These are phyloP conservation scores for Lymantria monacha DNA, from an alignment of 2,888 invertebrate genomes.

Conservation along the genomic window DNA sequence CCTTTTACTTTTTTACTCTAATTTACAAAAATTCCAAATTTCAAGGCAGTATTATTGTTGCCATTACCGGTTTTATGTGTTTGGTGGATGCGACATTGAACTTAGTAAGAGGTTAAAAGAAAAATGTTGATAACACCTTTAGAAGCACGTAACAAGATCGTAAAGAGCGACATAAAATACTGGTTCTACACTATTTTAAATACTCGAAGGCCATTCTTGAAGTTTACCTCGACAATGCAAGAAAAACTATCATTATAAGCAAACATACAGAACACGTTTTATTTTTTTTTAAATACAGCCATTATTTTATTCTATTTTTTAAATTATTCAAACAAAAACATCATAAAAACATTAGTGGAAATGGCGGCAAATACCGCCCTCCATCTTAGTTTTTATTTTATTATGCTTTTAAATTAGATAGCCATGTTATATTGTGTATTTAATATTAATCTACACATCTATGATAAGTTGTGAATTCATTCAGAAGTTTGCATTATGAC, in stretches of 20 bases:
- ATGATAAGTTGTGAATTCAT: conserved; percentile 5
- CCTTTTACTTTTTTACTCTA: too few relatives aligned
- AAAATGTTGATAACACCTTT: conserved; percentile 11
- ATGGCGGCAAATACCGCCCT: background rate
- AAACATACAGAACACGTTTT: background rate
- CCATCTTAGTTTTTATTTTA: background rate
- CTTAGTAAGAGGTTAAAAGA: conserved; percentile 27
- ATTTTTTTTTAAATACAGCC: background rate
- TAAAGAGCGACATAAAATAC: conserved; percentile 5
- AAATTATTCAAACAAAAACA: background rate
- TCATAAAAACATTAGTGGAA: background rate
- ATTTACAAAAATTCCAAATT: too few relatives aligned
- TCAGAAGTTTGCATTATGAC: conserved; percentile 20
- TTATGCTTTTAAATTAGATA: background rate
- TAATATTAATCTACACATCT: conserved; percentile 3
- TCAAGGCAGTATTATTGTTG: too few relatives aligned
- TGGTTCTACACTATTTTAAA: conserved; percentile 4
- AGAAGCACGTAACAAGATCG: background rate
- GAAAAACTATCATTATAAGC: background rate
- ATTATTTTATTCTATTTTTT: too few relatives aligned
- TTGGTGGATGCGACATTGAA: conserved; percentile 33
- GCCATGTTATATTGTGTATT: background rate
- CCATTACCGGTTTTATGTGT: conserved; percentile 24
- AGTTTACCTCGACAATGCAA: background rate
- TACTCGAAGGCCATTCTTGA: background rate